phyloP scores from a whole-genome alignment of 2,797 vertebrate species.

The Phoeniculus purpureus region DNA sequence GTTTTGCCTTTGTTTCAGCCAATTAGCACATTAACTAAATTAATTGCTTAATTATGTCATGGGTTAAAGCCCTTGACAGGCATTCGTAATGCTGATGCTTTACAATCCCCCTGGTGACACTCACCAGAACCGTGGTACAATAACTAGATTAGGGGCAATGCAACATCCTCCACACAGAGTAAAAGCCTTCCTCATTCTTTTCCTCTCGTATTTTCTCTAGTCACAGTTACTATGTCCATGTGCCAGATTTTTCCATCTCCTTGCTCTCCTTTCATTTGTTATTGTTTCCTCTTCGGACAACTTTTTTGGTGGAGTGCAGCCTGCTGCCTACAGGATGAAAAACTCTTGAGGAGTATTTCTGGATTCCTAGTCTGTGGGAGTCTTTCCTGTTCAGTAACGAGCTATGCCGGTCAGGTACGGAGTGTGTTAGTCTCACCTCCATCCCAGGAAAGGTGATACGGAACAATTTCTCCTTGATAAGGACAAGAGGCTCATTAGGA shows the following conservation, averaged over 20 bases:
- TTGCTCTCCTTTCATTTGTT: neutral
- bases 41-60: too few species aligned
- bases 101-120: neutral
- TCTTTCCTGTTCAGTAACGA: neutral
- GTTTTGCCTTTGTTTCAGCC: too few species aligned
- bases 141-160: neutral
- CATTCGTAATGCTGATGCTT: neutral
- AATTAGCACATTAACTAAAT: too few species aligned
- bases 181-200: conserved; percentile 1
- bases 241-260: rapidly evolving
- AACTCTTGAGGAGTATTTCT: neutral
- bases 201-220: neutral
- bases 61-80: too few species aligned
- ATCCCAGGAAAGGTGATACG: too few species aligned
- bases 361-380: neutral
- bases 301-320: neutral
- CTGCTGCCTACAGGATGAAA: neutral
- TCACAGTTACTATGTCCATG: neutral
- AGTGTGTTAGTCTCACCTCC: neutral
- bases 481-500: too few species aligned
- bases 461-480: too few species aligned
- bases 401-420: neutral
- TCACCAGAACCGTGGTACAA: rapidly evolving
- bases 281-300: neutral
- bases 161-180: neutral